Base-by-base conservation (phyloP, 2,888 invertebrate genomes). In the Rhamnusium bicolor region DNA sequence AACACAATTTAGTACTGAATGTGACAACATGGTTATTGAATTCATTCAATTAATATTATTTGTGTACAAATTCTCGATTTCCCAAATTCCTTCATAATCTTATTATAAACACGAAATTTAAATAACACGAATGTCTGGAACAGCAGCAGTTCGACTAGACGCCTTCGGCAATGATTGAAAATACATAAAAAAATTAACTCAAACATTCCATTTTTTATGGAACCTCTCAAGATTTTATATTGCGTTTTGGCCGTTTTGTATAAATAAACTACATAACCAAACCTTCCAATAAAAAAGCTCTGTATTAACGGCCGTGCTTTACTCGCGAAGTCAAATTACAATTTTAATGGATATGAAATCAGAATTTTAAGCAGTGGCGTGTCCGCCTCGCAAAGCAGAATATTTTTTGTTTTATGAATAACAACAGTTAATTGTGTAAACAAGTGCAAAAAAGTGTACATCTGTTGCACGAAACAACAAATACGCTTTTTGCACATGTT, bases 211-310 rank as follows among this genome's bases (percentile, higher is more conserved):
- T 24, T 54, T 54, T 54, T 54, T 24, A 54, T 54, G 54, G n/a
- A 54, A 24, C 54, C 54, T 24, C 24, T 54, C 54, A 54, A 54
- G 27, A 24, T 24, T 21, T 24, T 46, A 24, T 54, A 27, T 46
- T 19, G 12, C 19, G 40, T 19, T 16, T 46, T 40, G 16, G 10
- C 4, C 19, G 40, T 19, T 16, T 46, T 40, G 16, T 19, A 19
- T 21, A 40, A 61, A 61, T 61, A 46, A 61, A 61, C 5, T 40
- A 61, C 61, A 46, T 46, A 32, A 40, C 19, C 40, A 54, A 54
- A 54, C 24, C 21, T 54, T 24, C 24, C 54, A 24, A 27, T 24
- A 54, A 54, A 54, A 54, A 54, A 54, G n/a, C 10, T 14, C 54
- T 24, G 51, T 19, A 51, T 51, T 10, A 19, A 5, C 51, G 51